Conservation (phyloP, 1,140 invertebrate species). For the Aphaenogaster ashmeadi region DNA sequence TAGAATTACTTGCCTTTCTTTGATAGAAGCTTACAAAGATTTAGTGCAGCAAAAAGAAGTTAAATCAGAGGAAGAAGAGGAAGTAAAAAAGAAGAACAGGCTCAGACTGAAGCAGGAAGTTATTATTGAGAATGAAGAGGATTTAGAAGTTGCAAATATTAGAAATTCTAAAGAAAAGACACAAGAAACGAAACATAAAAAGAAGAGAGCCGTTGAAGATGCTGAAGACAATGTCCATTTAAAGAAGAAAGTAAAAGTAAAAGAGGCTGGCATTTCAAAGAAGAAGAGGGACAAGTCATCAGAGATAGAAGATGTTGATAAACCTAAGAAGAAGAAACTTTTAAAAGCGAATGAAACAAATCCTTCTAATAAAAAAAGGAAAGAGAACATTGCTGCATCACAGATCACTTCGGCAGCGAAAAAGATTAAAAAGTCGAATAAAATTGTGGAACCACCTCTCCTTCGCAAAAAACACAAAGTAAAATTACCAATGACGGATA, state of each 20-base stretch:
- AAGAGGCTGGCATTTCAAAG: background rate
- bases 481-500: conserved; percentile 46
- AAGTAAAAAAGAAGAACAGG: conserved; percentile 42
- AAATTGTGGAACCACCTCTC: background rate
- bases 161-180: background rate
- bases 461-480: background rate
- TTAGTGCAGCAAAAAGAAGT: conserved; percentile 56
- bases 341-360: conserved; percentile 49
- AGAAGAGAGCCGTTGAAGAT: conserved; percentile 59
- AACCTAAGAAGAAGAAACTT: conserved; percentile 20
- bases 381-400: background rate
- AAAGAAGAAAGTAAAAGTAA: conserved; percentile 48
- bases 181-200: conserved; percentile 49
- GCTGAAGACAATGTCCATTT: conserved; percentile 49
- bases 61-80: conserved; percentile 39
- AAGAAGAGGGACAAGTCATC: conserved; percentile 14
- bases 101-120: conserved; percentile 70
- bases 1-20: conserved; percentile 84
- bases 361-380: conserved; percentile 60
- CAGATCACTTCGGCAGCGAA: conserved; percentile 6
- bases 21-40: conserved; percentile 70
- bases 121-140: conserved; percentile 78
- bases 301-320: conserved; percentile 45
- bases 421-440: conserved; percentile 25
- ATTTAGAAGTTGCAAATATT: conserved; percentile 34